These are phyloP conservation scores for Rattus rattus DNA, from an alignment of 2,113 vertebrate species.

Conservation along the genomic window DNA sequence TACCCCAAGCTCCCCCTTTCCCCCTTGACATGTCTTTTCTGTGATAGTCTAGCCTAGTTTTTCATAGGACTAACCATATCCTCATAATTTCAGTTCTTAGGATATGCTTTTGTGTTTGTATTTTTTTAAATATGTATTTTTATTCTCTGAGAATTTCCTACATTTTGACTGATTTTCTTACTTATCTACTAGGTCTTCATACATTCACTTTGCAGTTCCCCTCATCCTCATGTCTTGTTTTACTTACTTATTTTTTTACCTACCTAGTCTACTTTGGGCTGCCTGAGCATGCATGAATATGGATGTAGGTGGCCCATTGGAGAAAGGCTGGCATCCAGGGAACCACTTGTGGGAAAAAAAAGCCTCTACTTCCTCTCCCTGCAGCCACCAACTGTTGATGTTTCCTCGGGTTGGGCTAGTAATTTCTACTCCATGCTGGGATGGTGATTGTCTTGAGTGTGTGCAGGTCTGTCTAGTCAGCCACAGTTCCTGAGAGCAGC, in stretches of 20 bases:
- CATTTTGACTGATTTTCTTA: neutral
- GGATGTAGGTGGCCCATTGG: neutral
- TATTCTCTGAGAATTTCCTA: neutral
- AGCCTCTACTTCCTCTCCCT: neutral
- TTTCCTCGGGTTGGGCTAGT: too few relatives aligned
- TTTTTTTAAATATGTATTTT: neutral
- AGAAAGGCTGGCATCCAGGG: neutral
- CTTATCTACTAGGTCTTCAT: neutral
- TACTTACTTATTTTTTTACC: neutral
- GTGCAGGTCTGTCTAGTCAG: neutral
- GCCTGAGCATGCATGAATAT: neutral
- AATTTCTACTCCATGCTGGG: neutral
- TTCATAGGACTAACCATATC: neutral
- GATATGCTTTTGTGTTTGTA: neutral
- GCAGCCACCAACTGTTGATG: neutral
- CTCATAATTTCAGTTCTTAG: constrained; percentile 19
- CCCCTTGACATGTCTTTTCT: neutral
- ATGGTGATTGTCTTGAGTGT: neutral
- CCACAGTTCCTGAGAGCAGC: neutral
- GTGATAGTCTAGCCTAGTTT: neutral
- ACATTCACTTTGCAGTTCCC: neutral
- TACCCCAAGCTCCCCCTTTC: neutral
- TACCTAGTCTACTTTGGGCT: neutral
- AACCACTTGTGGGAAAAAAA: neutral
- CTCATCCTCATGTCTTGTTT: neutral